Evolutionary conservation across 1,140 invertebrate genomes (phyloP).

Genomic region (Sminthurinus signatus): DNA sequence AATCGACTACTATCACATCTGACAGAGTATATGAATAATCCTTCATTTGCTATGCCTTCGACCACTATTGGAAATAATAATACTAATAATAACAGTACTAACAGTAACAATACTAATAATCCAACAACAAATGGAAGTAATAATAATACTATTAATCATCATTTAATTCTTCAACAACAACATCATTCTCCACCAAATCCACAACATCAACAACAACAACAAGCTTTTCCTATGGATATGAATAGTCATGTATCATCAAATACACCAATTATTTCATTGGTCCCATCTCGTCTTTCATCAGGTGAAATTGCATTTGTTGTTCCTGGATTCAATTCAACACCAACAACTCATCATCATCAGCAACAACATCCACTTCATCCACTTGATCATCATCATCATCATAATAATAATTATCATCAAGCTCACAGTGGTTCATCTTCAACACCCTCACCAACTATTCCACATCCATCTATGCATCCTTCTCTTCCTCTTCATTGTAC

Average conservation of each 20-base stretch:
- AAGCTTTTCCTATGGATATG: neutral
- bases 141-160: neutral
- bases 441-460: constrained; percentile 43
- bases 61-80: neutral
- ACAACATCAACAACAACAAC: neutral
- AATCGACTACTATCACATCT: constrained; percentile 18
- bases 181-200: neutral
- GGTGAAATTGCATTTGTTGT: constrained; percentile 58
- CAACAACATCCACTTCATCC: too few relatives aligned
- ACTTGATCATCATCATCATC: too few relatives aligned
- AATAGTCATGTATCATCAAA: constrained; percentile 9
- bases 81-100: constrained; percentile 16
- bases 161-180: too few relatives aligned
- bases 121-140: constrained; percentile 1
- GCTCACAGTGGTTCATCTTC: constrained; percentile 10
- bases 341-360: constrained; percentile 10
- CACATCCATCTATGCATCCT: constrained; percentile 12
- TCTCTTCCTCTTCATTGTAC: constrained; percentile 21
- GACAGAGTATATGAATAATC: constrained; percentile 18
- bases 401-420: too few relatives aligned
- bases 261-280: constrained; percentile 44
- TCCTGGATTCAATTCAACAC: constrained; percentile 43
- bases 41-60: neutral
- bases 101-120: constrained; percentile 54
- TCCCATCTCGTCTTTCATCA: constrained; percentile 56